These are phyloP conservation scores for Hemiscyllium ocellatum DNA, from an alignment of 2,113 vertebrate genomes.

Conservation along the genomic window DNA sequence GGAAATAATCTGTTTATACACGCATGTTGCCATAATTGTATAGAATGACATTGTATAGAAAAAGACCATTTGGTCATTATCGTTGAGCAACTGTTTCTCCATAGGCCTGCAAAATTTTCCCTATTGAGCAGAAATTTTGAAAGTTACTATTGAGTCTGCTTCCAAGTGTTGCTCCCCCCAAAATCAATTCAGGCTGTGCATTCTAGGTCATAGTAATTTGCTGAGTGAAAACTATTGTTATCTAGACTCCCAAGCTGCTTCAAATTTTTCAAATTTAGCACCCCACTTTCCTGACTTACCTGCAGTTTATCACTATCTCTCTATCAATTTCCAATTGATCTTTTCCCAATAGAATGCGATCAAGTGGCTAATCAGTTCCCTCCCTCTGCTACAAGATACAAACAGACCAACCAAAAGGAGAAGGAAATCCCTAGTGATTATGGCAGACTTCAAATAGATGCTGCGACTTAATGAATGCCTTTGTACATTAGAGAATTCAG, in stretches of 20 bases:
- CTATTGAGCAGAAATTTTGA: not conserved
- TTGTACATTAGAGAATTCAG: not conserved
- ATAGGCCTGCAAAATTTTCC: not conserved
- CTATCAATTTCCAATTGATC: not conserved
- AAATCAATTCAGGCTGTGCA: not conserved
- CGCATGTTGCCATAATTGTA: too few relatives aligned
- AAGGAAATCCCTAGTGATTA: not conserved
- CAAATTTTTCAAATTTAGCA: not conserved
- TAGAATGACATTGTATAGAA: not conserved
- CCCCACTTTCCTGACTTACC: not conserved
- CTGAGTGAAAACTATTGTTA: not conserved
- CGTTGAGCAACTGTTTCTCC: not conserved
- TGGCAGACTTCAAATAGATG: not conserved
- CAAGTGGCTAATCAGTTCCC: not conserved
- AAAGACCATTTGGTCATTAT: not conserved
- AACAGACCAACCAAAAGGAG: not conserved
- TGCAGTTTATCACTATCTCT: not conserved
- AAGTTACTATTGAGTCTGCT: not conserved
- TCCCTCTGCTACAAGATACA: not conserved
- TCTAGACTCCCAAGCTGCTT: not conserved
- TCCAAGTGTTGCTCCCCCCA: not conserved
- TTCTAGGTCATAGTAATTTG: not conserved
- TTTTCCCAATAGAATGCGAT: not conserved
- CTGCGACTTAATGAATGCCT: not conserved
- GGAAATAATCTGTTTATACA: too few relatives aligned